These are phyloP conservation scores for Agriopis leucophaearia DNA, from an alignment of 2,888 invertebrate genomes.

Conservation along the genomic window DNA sequence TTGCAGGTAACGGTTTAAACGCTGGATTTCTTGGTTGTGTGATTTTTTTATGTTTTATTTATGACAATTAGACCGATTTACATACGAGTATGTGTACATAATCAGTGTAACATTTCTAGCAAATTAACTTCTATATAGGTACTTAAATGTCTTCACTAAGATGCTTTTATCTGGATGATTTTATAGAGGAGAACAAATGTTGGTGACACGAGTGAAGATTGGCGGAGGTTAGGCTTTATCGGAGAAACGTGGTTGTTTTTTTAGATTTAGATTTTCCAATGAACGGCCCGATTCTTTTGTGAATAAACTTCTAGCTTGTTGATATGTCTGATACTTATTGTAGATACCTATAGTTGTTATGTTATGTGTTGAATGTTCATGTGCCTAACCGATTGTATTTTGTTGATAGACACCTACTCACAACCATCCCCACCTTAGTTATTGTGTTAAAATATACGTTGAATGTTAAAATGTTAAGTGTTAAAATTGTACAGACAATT, in stretches of 20 bases:
- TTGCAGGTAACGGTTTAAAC: not conserved
- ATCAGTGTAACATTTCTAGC: not conserved
- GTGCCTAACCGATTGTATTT: constrained; percentile 32
- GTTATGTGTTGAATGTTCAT: constrained; percentile 37
- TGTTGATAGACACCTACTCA: constrained; percentile 19
- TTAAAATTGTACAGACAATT: constrained; percentile 15
- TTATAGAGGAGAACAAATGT: not conserved
- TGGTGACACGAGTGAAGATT: not conserved
- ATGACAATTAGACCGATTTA: not conserved
- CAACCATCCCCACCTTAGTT: constrained; percentile 1
- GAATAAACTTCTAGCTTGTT: constrained; percentile 60
- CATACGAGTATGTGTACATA: not conserved
- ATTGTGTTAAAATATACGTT: constrained; percentile 1
- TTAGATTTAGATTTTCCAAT: not conserved
- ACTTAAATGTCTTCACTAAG: not conserved
- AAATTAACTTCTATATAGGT: not conserved
- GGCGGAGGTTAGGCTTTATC: not conserved
- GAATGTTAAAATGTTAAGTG: too few relatives aligned
- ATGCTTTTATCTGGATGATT: not conserved
- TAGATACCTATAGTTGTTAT: constrained; percentile 42
- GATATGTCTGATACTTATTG: constrained; percentile 28
- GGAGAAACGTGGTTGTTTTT: not conserved
- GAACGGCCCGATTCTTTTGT: constrained; percentile 57
- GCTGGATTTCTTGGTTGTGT: not conserved
- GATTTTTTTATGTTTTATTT: not conserved